A percentile compares a stretch with the other conserved stretches of the same genome.
Evolutionary conservation across 2,113 vertebrate genomes (phyloP).

Genomic region (Oryctolagus cuniculus): mOryCun1.1 NC_091442.1:3251501-3252000

Average conservation of each 20-base stretch:
- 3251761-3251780: background rate
- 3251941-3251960: background rate
- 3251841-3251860: background rate
- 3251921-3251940: background rate
- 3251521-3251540: background rate
- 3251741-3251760: background rate
- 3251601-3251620: background rate
- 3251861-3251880: background rate
- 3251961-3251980: no score
- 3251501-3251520: background rate
- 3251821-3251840: background rate
- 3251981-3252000: background rate
- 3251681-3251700: background rate
- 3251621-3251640: background rate
- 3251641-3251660: background rate
- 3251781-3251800: background rate
- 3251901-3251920: background rate
- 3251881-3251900: background rate
- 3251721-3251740: background rate
- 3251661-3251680: background rate
- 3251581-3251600: background rate
- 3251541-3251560: background rate
- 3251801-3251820: background rate
- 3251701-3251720: background rate
- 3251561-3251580: background rate